phyloP scores from a whole-genome alignment of 1,140 invertebrate genomes.

The Drosophila equinoxialis region DNA sequence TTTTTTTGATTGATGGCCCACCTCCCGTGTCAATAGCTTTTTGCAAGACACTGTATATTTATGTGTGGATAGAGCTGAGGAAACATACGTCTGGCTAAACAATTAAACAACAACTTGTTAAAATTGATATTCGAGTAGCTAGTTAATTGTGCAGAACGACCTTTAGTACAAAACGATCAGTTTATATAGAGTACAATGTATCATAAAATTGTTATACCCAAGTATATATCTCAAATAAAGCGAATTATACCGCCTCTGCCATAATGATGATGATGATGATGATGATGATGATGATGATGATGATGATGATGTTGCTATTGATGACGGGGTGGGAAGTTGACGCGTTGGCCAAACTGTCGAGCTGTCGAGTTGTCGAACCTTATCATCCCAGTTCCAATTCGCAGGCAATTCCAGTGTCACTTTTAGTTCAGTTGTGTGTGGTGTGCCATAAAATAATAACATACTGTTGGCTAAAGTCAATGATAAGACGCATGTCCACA shows the following conservation, averaged over 20 bases:
- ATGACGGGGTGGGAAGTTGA: background rate
- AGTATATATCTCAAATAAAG: constrained; percentile 17
- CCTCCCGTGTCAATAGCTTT: too few species aligned
- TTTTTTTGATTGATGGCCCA: background rate
- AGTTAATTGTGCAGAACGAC: constrained; percentile 33
- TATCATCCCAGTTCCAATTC: constrained; percentile 15
- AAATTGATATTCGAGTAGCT: constrained; percentile 47
- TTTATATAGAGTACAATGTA: background rate
- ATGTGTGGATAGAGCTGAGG: background rate
- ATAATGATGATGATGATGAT: background rate
- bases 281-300: background rate
- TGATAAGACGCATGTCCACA: constrained; percentile 6
- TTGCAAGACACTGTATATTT: too few species aligned
- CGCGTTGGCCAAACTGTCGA: too few species aligned
- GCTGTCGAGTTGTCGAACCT: background rate
- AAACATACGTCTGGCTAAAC: background rate
- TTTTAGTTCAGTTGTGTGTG: constrained; percentile 24
- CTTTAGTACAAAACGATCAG: constrained; percentile 38
- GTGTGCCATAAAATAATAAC: constrained; percentile 11
- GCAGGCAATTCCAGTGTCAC: constrained; percentile 2
- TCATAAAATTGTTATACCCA: background rate
- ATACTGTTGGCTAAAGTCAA: constrained; percentile 15
- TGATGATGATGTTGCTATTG: background rate
- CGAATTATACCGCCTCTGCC: background rate
- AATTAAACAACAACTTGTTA: constrained; percentile 11